Conservation (phyloP, 2,113 vertebrate genomes). For the Alligator sinensis region DNA sequence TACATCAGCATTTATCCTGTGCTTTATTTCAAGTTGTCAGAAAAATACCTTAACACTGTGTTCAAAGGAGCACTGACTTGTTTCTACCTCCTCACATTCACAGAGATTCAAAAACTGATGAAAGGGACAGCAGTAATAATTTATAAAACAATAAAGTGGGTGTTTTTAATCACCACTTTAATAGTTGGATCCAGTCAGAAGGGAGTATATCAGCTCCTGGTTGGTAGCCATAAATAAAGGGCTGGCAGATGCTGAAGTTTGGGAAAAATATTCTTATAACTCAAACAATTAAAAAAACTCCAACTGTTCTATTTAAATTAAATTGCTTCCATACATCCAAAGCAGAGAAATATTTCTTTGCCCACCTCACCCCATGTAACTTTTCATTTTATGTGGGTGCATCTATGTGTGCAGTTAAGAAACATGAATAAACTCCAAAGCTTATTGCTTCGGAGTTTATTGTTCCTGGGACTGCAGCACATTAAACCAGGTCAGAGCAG, state of each 20-base stretch:
- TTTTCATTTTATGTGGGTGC: neutral
- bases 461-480: no score
- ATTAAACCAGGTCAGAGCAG: no score
- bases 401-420: no score
- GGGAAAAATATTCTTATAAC: neutral
- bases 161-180: neutral
- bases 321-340: neutral
- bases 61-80: constrained; percentile 9
- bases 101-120: constrained; percentile 29
- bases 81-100: neutral
- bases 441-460: no score
- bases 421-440: no score
- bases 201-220: neutral
- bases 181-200: neutral
- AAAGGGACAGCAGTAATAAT: neutral
- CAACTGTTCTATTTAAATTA: neutral
- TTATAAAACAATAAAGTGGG: neutral
- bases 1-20: constrained; percentile 41
- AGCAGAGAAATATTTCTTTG: neutral
- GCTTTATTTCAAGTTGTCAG: constrained; percentile 48
- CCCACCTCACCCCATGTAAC: neutral
- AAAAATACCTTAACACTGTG: constrained; percentile 25
- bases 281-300: neutral
- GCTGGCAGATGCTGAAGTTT: neutral
- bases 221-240: neutral